Percentiles rank a stretch among this genome's conserved stretches.
Evolutionary conservation across 2,888 invertebrate genomes (phyloP).

Genomic region (Sarcophaga carnaria): DNA sequence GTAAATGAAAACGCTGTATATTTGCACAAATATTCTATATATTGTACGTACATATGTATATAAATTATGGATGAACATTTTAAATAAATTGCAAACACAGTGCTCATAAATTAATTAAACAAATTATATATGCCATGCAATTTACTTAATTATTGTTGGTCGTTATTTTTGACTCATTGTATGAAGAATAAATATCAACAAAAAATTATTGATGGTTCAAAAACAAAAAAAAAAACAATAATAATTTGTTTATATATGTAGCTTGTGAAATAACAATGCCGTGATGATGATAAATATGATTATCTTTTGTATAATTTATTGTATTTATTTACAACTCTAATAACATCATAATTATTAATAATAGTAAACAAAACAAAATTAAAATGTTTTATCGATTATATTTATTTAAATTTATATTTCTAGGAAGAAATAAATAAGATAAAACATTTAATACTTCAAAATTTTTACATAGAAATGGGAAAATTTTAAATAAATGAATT

Average conservation of each 20-base stretch:
- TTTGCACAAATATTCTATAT: no score
- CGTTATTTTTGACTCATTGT: slow-evolving; percentile 6
- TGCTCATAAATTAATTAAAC: not conserved
- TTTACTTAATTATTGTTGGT: slow-evolving; percentile 17
- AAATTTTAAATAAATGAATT: not conserved
- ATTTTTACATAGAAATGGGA: not conserved
- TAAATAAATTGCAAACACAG: not conserved
- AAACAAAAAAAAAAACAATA: no score
- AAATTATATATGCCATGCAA: slow-evolving; percentile 50
- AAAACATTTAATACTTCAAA: not conserved
- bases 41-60: no score
- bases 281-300: not conserved
- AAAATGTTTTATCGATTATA: not conserved
- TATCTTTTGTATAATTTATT: slow-evolving; percentile 23
- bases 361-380: slow-evolving; percentile 19
- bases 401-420: not conserved
- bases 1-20: no score
- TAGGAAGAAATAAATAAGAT: not conserved
- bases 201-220: not conserved
- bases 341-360: slow-evolving; percentile 3
- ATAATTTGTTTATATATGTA: not conserved
- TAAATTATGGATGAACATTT: not conserved
- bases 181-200: not conserved
- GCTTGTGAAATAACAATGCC: not conserved
- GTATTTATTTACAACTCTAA: slow-evolving; percentile 30